Evolutionary conservation across 2,888 invertebrate species (phyloP).

Genomic region (Nephrotoma appendiculata): DNA sequence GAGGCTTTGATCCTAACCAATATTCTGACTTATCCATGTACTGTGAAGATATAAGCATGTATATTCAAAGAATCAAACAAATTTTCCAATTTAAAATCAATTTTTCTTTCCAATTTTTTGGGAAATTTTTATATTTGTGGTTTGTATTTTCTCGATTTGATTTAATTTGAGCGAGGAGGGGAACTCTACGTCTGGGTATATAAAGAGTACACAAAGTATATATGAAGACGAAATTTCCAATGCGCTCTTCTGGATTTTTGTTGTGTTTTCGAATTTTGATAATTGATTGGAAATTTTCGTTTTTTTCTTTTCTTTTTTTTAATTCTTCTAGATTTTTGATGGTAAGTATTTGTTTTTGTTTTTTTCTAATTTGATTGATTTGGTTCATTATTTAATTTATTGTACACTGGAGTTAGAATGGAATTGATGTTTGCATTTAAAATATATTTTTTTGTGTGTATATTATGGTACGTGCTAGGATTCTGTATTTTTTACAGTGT

Average conservation of each 20-base stretch:
- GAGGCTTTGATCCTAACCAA: too few species aligned
- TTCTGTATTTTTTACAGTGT: not conserved
- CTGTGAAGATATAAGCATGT: not conserved
- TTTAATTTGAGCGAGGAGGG: not conserved
- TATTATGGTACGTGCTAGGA: not conserved
- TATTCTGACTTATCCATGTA: not conserved
- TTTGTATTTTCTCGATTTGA: not conserved
- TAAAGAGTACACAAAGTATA: not conserved
- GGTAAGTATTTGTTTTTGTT: not conserved
- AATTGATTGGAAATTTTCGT: not conserved
- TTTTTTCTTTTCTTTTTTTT: not conserved
- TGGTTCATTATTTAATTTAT: not conserved
- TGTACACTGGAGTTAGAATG: not conserved
- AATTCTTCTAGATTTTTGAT: not conserved
- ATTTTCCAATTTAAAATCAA: not conserved
- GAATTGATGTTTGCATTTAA: not conserved
- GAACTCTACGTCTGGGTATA: not conserved
- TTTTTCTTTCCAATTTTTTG: not conserved
- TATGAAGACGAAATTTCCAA: not conserved
- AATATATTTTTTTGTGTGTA: not conserved
- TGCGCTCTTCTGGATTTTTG: not conserved
- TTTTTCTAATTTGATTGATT: not conserved
- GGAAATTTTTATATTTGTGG: not conserved
- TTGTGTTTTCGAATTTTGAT: not conserved
- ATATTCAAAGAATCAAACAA: not conserved